phyloP scores from a whole-genome alignment of 2,113 vertebrate genomes.

The Xyliphius kryptos region DNA sequence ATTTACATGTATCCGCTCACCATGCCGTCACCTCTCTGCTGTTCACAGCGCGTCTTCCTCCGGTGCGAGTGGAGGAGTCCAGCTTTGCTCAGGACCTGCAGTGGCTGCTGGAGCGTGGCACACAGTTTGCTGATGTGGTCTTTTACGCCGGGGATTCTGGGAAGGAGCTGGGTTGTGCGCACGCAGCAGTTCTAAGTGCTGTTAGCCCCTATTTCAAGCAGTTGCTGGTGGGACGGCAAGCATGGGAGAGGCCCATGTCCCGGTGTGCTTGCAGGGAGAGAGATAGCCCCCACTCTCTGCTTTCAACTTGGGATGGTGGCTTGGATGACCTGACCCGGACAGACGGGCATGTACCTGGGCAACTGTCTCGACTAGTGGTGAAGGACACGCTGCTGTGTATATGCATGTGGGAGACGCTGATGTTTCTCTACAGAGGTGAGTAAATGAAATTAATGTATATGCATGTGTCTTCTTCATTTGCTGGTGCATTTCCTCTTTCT shows the following conservation, averaged over 20 bases:
- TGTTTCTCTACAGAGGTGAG: constrained; percentile 95
- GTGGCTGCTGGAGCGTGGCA: constrained; percentile 79
- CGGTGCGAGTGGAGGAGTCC: constrained; percentile 80
- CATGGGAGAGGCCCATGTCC: constrained; percentile 53
- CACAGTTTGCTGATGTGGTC: constrained; percentile 83
- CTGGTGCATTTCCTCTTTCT: too few relatives aligned
- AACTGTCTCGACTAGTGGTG: constrained; percentile 76
- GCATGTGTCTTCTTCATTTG: too few relatives aligned
- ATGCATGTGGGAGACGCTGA: constrained; percentile 83
- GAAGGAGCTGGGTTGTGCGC: constrained; percentile 75
- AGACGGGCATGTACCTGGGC: constrained; percentile 59
- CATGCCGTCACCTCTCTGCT: too few relatives aligned
- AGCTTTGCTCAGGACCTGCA: constrained; percentile 83
- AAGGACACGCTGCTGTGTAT: constrained; percentile 81
- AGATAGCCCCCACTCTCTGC: constrained; percentile 65
- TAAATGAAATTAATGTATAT: too few relatives aligned
- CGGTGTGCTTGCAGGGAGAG: constrained; percentile 64
- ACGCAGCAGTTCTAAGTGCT: constrained; percentile 83
- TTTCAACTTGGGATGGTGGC: constrained; percentile 64
- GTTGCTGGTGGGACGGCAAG: constrained; percentile 73
- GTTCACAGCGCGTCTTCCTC: constrained; percentile 85
- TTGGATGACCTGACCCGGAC: constrained; percentile 48
- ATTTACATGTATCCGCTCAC: neutral
- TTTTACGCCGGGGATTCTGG: constrained; percentile 77
- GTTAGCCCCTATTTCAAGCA: constrained; percentile 86